These are phyloP conservation scores for Himalopsyche japonica DNA, from an alignment of 2,888 invertebrate genomes.

Conservation along the genomic window DNA sequence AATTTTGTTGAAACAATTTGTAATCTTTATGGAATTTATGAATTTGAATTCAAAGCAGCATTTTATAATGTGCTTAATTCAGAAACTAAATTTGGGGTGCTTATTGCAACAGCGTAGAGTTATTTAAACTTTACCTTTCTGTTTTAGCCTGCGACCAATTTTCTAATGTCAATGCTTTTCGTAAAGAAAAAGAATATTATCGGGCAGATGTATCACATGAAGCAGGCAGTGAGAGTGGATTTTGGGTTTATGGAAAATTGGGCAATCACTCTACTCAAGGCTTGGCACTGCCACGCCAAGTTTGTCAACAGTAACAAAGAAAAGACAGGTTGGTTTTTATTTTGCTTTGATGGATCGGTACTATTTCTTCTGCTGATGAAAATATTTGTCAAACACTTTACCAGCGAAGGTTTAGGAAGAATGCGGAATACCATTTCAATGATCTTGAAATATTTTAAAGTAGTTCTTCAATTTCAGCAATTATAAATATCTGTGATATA, in stretches of 20 bases:
- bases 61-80: not conserved
- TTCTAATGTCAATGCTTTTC: conserved; percentile 67
- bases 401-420: no score
- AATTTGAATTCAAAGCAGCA: no score
- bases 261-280: conserved; percentile 56
- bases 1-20: no score
- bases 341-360: no score
- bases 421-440: no score
- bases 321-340: not conserved
- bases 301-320: conserved; percentile 41
- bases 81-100: not conserved
- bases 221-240: conserved; percentile 63
- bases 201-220: conserved; percentile 65
- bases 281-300: conserved; percentile 59
- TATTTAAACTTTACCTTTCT: not conserved
- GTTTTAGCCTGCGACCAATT: conserved; percentile 70
- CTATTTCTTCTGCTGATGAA: no score
- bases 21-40: not conserved
- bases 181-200: conserved; percentile 65
- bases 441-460: no score
- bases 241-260: conserved; percentile 55
- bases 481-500: no score
- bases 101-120: not conserved
- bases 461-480: no score
- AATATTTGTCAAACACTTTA: no score